Conservation (phyloP, 2,797 vertebrate genomes). For the Falco peregrinus region DNA sequence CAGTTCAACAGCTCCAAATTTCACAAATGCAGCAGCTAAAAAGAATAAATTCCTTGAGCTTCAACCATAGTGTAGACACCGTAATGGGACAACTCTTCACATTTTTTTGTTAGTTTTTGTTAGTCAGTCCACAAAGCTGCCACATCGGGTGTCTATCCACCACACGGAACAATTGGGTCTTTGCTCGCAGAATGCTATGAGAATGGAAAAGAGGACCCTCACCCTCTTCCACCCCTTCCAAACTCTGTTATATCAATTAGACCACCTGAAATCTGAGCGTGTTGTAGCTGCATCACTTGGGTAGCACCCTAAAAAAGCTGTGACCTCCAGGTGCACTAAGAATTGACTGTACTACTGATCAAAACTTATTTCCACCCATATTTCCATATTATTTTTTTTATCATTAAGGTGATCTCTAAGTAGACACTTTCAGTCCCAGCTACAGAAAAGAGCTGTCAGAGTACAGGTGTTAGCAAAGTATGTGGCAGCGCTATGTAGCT, state of each 20-base stretch:
- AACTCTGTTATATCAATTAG: not conserved
- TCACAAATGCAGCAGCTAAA: not conserved
- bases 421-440: not conserved
- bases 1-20: not conserved
- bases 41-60: not conserved
- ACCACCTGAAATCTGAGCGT: not conserved
- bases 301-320: not conserved
- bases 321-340: not conserved
- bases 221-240: not conserved
- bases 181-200: not conserved
- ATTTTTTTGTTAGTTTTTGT: not conserved
- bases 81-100: not conserved
- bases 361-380: not conserved
- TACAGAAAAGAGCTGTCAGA: not conserved
- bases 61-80: not conserved
- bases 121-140: not conserved
- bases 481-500: not conserved
- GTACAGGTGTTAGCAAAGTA: not conserved
- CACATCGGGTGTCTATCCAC: not conserved
- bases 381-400: not conserved
- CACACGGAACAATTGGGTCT: fast-evolving
- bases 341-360: not conserved
- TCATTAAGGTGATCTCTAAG: not conserved
- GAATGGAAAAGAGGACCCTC: not conserved
- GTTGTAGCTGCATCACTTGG: not conserved